phyloP scores from a whole-genome alignment of 2,888 invertebrate genomes.

The Diarsia mendica region DNA sequence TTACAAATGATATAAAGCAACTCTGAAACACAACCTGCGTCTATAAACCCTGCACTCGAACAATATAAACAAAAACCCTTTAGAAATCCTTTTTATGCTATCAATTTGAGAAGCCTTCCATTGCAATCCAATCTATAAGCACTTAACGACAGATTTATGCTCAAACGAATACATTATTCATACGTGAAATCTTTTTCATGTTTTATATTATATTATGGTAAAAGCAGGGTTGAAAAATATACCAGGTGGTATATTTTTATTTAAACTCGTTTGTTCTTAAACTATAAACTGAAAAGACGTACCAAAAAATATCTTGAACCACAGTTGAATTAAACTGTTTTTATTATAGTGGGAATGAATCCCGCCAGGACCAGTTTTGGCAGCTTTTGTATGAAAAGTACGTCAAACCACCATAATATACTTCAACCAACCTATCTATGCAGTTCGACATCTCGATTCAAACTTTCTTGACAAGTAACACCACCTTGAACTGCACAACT shows the following conservation, averaged over 20 bases:
- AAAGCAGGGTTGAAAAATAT: neutral
- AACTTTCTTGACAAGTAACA: too few species aligned
- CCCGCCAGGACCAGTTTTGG: neutral
- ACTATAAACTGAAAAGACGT: neutral
- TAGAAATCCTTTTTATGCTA: neutral
- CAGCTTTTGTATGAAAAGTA: neutral
- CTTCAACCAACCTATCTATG: too few species aligned
- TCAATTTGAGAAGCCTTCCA: slow-evolving; percentile 1
- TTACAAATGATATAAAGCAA: neutral
- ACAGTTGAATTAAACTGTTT: neutral
- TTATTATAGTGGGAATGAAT: neutral
- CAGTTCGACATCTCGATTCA: too few species aligned
- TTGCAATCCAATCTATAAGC: slow-evolving; percentile 23
- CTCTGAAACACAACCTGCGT: neutral
- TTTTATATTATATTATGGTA: slow-evolving; percentile 6
- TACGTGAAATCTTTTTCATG: slow-evolving; percentile 48
- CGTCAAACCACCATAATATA: neutral
- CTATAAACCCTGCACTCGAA: neutral
- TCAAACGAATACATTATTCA: slow-evolving; percentile 59
- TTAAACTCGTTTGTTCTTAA: neutral
- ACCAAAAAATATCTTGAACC: neutral
- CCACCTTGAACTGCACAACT: too few species aligned
- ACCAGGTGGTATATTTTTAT: slow-evolving; percentile 10
- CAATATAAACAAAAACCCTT: neutral
- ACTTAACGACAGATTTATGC: slow-evolving; percentile 39